Percentiles rank a stretch among this genome's conserved stretches.
Evolutionary conservation across 2,888 invertebrate species (phyloP).

Genomic region (Caenorhabditis zanzibari): DNA sequence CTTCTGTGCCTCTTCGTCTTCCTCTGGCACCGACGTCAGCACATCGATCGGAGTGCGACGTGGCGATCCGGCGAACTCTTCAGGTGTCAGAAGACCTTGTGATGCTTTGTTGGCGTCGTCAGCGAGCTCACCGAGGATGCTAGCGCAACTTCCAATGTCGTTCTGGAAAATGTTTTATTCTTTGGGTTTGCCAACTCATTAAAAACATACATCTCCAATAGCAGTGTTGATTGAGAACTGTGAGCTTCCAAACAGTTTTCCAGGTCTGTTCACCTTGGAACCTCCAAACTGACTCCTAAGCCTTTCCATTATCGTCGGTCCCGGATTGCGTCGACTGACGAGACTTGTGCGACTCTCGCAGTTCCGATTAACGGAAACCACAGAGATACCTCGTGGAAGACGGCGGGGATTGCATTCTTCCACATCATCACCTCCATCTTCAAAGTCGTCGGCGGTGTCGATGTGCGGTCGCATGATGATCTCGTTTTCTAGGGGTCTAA

Average conservation of each 20-base stretch:
- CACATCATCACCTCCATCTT: conserved; percentile 58
- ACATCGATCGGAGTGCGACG: conserved; percentile 65
- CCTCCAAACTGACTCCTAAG: conserved; percentile 65
- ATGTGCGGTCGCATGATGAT: conserved; percentile 71
- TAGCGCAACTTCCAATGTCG: conserved; percentile 48
- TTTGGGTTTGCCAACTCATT: neutral
- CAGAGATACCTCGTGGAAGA: conserved; percentile 64
- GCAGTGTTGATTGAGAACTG: conserved; percentile 55
- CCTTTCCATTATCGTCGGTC: conserved; percentile 53
- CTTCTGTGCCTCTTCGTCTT: conserved; percentile 71
- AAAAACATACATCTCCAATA: conserved; percentile 48
- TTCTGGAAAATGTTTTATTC: conserved; percentile 20
- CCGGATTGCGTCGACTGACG: conserved; percentile 42
- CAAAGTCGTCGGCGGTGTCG: conserved; percentile 54
- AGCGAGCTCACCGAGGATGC: conserved; percentile 65
- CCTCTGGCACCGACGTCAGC: conserved; percentile 69
- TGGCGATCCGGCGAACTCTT: conserved; percentile 53
- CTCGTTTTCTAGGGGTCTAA: conserved; percentile 62
- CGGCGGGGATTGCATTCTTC: conserved; percentile 57
- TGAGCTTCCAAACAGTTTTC: conserved; percentile 58
- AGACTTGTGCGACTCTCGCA: conserved; percentile 69
- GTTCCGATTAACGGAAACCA: conserved; percentile 73
- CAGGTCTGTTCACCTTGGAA: conserved; percentile 65
- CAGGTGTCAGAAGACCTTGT: conserved; percentile 56
- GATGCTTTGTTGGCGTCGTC: conserved; percentile 56